Percentiles rank a stretch among this genome's conserved stretches.
Evolutionary conservation across 2,113 vertebrate species (phyloP).

Genomic region (Stigmatopora nigra): DNA sequence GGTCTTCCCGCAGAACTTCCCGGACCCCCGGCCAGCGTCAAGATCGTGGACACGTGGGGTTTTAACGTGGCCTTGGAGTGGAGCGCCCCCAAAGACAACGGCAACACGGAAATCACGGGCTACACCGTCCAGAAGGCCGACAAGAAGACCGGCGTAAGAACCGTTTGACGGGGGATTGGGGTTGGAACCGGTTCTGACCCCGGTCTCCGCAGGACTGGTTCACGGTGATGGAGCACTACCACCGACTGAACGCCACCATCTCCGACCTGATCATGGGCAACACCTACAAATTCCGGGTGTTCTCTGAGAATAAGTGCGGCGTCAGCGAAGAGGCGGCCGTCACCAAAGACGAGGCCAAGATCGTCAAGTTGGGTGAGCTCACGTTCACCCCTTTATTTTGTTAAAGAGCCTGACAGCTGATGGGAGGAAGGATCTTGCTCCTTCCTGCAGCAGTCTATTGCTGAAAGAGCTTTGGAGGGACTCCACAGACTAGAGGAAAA

Average conservation of each 20-base stretch:
- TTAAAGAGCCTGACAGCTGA: too few relatives aligned
- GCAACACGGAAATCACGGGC: slow-evolving; percentile 88
- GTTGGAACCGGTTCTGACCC: neutral
- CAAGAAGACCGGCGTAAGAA: slow-evolving; percentile 87
- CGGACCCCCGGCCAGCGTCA: slow-evolving; percentile 74
- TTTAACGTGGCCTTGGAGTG: slow-evolving; percentile 93
- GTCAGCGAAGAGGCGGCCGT: slow-evolving; percentile 62
- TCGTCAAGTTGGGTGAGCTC: slow-evolving; percentile 79
- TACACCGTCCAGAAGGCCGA: slow-evolving; percentile 93
- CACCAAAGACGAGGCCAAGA: slow-evolving; percentile 70
- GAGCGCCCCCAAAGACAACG: slow-evolving; percentile 76
- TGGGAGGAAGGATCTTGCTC: too few relatives aligned
- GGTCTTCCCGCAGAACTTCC: slow-evolving; percentile 75
- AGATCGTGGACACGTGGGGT: slow-evolving; percentile 86
- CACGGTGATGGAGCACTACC: slow-evolving; percentile 85
- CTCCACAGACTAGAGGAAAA: too few relatives aligned
- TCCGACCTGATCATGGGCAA: slow-evolving; percentile 96
- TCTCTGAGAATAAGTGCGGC: slow-evolving; percentile 83
- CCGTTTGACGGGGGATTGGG: neutral
- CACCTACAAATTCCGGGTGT: slow-evolving; percentile 84
- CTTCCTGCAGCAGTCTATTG: too few relatives aligned
- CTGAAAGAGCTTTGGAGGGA: too few relatives aligned
- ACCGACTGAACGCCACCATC: slow-evolving; percentile 82
- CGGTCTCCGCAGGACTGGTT: slow-evolving; percentile 82
- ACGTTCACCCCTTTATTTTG: too few relatives aligned